Evolutionary conservation across 2,888 invertebrate species (phyloP).

Genomic region (Amiota communis): DNA sequence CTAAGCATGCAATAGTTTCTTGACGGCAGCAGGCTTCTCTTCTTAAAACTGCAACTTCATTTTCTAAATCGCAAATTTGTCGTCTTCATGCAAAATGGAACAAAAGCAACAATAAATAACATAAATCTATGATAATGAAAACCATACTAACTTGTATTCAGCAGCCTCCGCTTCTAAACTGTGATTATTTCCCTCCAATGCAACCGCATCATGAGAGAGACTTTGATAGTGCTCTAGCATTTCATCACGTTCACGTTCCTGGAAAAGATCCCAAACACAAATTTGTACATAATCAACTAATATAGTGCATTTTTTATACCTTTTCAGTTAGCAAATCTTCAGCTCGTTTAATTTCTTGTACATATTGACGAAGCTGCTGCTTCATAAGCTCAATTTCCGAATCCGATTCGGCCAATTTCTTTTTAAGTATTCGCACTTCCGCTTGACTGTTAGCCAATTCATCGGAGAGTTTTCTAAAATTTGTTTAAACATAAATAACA

Average conservation of each 20-base stretch:
- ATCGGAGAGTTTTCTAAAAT: slow-evolving; percentile 80
- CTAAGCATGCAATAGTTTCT: slow-evolving; percentile 75
- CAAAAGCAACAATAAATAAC: background rate
- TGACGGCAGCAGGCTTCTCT: slow-evolving; percentile 77
- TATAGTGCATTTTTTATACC: slow-evolving; percentile 67
- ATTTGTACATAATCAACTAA: background rate
- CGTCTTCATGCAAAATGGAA: slow-evolving; percentile 60
- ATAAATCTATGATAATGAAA: slow-evolving; percentile 61
- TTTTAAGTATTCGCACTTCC: slow-evolving; percentile 78
- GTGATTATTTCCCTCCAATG: slow-evolving; percentile 85
- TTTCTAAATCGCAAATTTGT: slow-evolving; percentile 75
- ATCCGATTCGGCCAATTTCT: slow-evolving; percentile 80
- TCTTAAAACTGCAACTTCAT: slow-evolving; percentile 79
- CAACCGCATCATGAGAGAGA: slow-evolving; percentile 84
- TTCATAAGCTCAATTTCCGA: slow-evolving; percentile 84
- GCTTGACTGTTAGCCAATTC: slow-evolving; percentile 79
- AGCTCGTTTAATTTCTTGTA: slow-evolving; percentile 84
- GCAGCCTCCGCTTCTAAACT: slow-evolving; percentile 84
- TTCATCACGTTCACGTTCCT: slow-evolving; percentile 86
- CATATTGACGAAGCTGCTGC: slow-evolving; percentile 86
- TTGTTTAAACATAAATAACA: slow-evolving; percentile 32
- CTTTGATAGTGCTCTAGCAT: slow-evolving; percentile 87
- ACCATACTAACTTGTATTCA: slow-evolving; percentile 76
- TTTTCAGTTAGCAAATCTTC: slow-evolving; percentile 84
- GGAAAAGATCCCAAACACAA: slow-evolving; percentile 44